phyloP scores from a whole-genome alignment of 2,888 invertebrate species.

The Lycocerus yunnanus region DNA sequence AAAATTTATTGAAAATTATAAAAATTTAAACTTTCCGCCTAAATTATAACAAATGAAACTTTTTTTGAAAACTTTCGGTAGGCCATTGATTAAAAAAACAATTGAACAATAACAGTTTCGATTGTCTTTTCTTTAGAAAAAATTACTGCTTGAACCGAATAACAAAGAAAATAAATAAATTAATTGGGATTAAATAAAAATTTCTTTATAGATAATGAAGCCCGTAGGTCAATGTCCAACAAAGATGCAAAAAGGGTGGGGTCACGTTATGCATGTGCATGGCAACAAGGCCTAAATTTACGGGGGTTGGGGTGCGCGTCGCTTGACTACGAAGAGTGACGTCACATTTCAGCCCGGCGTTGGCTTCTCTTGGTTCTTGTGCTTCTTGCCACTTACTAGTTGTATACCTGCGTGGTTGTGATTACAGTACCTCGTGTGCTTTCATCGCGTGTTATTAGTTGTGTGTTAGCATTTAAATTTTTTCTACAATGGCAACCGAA shows the following conservation, averaged over 20 bases:
- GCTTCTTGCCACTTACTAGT: constrained; percentile 32
- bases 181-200: constrained; percentile 1
- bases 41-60: background rate
- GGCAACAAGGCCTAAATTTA: constrained; percentile 43
- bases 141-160: background rate
- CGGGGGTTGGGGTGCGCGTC: constrained; percentile 44
- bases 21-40: background rate
- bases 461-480: constrained; percentile 27
- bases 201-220: constrained; percentile 20
- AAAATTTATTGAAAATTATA: background rate
- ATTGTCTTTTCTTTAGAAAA: background rate
- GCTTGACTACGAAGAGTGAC: constrained; percentile 36
- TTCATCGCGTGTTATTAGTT: constrained; percentile 33
- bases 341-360: constrained; percentile 35
- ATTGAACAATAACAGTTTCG: background rate
- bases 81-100: background rate
- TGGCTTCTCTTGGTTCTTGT: constrained; percentile 29
- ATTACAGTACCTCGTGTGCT: constrained; percentile 28
- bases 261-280: constrained; percentile 45
- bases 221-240: constrained; percentile 29
- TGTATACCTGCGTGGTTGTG: constrained; percentile 33
- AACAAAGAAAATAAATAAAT: background rate
- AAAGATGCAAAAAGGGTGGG: constrained; percentile 28
- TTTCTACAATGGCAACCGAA: constrained; percentile 73
- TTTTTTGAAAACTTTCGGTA: background rate